Base-by-base conservation (phyloP, 2,797 vertebrate species). In the Hypotaenidia okinawae region DNA sequence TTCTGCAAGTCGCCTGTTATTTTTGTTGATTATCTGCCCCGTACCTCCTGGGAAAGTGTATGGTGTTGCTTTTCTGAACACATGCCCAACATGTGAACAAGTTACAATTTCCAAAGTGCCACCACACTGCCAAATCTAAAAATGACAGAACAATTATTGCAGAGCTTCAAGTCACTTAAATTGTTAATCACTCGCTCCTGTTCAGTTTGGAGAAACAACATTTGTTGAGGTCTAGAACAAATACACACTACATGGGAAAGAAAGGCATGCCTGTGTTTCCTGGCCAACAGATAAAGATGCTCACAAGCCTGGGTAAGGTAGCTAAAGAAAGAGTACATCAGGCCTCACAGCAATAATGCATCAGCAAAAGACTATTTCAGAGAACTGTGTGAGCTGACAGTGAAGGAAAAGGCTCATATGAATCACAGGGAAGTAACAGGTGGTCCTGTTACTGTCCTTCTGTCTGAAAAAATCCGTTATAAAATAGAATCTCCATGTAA, bases 21-120 rank as follows among this genome's bases (percentile, higher is more conserved):
- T 99, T 98, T 99, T 99, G 97, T 99, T 99, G 96, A 99, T 99
- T 96, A 99, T 99, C 97, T 99, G 99, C 8, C 99, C 99, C 2
- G 99, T 99, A 85, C 99, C 99, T 95, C 99, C 99, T 1, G 99
- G 99, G 95, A 99, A 99, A 2, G 99, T 99, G 96, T 99, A 99
- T 0, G 99, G 99, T 19, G 99, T 99, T 43, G 99, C 99, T 98
- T 99, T 99, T 95, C 99, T 98, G 98, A 99, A 99, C 94, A 99
- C 99, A n/a, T 99, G 99, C 35, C 99, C 99, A 72, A 99, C 99
- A 51, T 99, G 99, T 41, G 99, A 99, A 96, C 99, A 99, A 2
- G 99, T 99, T 84, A 99, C 99, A 30, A 99, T 99, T 98, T 99
- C 99, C 83, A 99, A 98, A 37, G 99, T 99, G 61, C 99, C 99